phyloP scores from a whole-genome alignment of 1,140 invertebrate species.

The Nasonia longicornis region DNA sequence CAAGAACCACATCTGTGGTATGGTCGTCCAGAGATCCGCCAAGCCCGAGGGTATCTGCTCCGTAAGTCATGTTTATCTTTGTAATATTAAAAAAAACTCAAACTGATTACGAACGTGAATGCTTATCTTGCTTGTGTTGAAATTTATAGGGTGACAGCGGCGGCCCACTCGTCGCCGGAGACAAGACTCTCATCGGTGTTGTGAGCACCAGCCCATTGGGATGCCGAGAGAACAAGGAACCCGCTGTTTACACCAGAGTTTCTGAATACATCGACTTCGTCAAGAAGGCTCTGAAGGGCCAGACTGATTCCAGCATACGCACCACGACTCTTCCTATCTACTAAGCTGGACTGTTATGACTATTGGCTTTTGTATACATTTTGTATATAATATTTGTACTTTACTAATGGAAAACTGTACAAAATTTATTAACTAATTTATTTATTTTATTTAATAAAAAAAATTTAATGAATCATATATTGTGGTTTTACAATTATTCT shows the following conservation, averaged over 20 bases:
- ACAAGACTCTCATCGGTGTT: background rate
- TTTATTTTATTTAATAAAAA: background rate
- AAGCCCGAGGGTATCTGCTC: constrained; percentile 12
- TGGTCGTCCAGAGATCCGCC: background rate
- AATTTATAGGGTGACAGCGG: constrained; percentile 28
- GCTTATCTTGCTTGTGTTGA: background rate
- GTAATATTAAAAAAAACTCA: too few species aligned
- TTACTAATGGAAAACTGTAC: too few species aligned
- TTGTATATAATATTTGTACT: too few species aligned
- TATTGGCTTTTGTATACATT: too few species aligned
- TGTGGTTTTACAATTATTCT: too few species aligned
- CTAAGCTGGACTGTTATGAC: background rate
- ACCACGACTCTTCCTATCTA: background rate
- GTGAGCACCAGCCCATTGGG: constrained; percentile 18
- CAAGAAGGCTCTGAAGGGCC: background rate
- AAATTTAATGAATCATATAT: too few species aligned
- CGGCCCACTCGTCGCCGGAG: background rate
- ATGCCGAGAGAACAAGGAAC: background rate
- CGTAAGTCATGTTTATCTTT: background rate
- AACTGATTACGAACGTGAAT: background rate
- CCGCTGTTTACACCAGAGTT: constrained; percentile 10
- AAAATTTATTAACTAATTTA: background rate
- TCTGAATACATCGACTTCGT: background rate
- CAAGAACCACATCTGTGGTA: background rate
- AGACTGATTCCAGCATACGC: background rate